A percentile compares a stretch with the other conserved stretches of the same genome.
Conservation (phyloP, 2,888 invertebrate species). For the Pegoplata infirma region DNA sequence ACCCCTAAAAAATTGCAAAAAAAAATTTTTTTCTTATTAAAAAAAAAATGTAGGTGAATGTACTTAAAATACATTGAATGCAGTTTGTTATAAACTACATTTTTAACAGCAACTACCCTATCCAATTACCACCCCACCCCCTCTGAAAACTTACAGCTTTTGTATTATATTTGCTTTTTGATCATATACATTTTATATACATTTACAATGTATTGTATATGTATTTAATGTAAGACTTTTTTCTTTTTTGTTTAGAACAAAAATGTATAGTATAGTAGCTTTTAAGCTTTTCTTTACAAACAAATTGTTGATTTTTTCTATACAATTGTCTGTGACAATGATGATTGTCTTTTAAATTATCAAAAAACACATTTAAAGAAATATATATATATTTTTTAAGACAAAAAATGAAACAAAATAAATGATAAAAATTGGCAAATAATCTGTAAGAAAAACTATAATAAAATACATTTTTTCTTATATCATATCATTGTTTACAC, state of each 20-base stretch:
- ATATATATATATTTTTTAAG: neutral
- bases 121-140: neutral
- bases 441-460: neutral
- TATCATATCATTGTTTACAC: neutral
- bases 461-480: neutral
- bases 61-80: constrained; percentile 60
- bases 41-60: constrained; percentile 58
- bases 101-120: constrained; percentile 32
- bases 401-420: neutral
- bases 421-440: too few species aligned
- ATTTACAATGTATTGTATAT: neutral
- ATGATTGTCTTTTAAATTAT: neutral
- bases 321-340: neutral
- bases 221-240: neutral
- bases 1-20: constrained; percentile 3
- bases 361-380: neutral
- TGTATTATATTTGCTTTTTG: neutral
- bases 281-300: neutral
- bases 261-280: neutral
- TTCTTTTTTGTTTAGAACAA: neutral
- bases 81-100: constrained; percentile 53
- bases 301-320: neutral
- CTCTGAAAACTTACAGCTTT: neutral
- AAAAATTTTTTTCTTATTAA: neutral
- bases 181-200: neutral